Evolutionary conservation across 1,140 invertebrate species (phyloP).

Genomic region (Goniozus legneri): DNA sequence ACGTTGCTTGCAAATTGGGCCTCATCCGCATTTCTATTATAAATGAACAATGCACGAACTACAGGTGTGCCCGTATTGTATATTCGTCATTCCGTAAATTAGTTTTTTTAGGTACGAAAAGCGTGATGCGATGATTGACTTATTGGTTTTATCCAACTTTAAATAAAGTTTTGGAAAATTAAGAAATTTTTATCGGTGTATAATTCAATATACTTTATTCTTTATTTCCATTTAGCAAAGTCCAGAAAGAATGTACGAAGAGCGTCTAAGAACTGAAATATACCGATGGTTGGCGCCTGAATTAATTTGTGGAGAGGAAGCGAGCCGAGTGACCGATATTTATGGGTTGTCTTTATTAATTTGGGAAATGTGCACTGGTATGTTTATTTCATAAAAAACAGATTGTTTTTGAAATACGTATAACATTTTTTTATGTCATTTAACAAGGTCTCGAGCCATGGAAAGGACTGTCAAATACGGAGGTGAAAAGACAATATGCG

Average conservation of each 20-base stretch:
- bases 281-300: constrained; percentile 40
- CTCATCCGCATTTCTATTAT: too few relatives aligned
- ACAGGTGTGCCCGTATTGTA: too few relatives aligned
- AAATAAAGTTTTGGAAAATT: too few relatives aligned
- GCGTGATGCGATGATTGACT: too few relatives aligned
- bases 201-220: too few relatives aligned
- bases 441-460: constrained; percentile 31
- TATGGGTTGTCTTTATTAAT: constrained; percentile 36
- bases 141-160: too few relatives aligned
- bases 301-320: constrained; percentile 18
- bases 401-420: background rate
- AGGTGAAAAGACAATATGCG: constrained; percentile 27
- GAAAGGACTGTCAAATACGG: constrained; percentile 22
- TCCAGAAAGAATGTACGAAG: constrained; percentile 20
- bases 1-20: too few relatives aligned
- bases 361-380: constrained; percentile 44
- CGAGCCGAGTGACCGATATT: constrained; percentile 28
- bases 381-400: too few relatives aligned
- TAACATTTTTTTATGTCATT: background rate
- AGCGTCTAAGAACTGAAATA: constrained; percentile 31
- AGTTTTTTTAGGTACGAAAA: too few relatives aligned
- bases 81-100: too few relatives aligned
- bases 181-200: too few relatives aligned
- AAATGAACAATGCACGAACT: too few relatives aligned
- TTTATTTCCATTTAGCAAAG: constrained; percentile 19